Conservation (phyloP, 2,113 vertebrate genomes). For the Chloebia gouldiae region DNA sequence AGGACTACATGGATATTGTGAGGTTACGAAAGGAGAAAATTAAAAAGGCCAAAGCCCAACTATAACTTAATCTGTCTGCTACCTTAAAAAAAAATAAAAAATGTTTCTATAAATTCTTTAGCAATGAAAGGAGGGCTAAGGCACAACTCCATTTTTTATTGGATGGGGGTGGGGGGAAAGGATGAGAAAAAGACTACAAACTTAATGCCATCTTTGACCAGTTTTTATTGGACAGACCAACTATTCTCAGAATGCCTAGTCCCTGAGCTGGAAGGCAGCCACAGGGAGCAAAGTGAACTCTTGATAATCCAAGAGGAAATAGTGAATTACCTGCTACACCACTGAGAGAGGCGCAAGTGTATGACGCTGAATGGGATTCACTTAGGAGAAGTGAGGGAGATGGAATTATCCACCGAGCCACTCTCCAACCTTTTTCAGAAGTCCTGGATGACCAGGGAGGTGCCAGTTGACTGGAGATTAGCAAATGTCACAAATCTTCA, state of each 20-base stretch:
- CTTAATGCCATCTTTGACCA: neutral
- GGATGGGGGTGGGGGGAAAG: neutral
- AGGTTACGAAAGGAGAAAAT: neutral
- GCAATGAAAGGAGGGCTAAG: neutral
- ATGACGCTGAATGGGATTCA: neutral
- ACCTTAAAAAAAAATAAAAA: neutral
- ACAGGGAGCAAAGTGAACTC: neutral
- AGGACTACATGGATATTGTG: neutral
- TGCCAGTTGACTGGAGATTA: neutral
- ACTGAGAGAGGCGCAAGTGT: neutral
- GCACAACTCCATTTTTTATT: neutral
- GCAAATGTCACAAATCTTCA: neutral
- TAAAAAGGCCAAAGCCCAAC: neutral
- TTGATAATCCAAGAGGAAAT: neutral
- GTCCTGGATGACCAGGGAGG: neutral
- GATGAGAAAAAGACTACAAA: neutral
- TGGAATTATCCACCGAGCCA: neutral
- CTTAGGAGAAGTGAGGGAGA: neutral
- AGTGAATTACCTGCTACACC: neutral
- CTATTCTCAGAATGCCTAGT: neutral
- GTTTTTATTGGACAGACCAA: neutral
- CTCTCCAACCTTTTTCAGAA: neutral
- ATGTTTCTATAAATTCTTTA: neutral
- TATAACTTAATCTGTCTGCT: neutral
- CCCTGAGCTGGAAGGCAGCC: fast-evolving